Evolutionary conservation across 1,140 invertebrate species (phyloP).

Genomic region (Tetramorium parvispinum): DNA sequence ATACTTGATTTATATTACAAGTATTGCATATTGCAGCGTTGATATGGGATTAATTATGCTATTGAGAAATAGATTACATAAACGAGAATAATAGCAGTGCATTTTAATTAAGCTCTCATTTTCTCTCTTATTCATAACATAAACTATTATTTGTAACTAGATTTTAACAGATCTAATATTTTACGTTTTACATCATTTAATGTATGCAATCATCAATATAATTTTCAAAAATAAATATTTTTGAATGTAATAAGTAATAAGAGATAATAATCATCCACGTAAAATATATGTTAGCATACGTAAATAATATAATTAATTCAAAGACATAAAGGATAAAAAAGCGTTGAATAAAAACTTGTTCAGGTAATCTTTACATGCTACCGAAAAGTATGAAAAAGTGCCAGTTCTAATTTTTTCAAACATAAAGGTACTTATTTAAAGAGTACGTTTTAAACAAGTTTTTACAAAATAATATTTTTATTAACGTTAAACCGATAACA

Average conservation of each 20-base stretch:
- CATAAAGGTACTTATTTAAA: neutral
- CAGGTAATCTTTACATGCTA: neutral
- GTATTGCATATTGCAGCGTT: neutral
- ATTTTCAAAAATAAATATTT: neutral
- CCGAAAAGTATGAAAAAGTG: neutral
- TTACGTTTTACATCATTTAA: neutral
- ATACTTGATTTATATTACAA: conserved; percentile 10
- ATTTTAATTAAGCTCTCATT: conserved; percentile 18
- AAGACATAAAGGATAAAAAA: neutral
- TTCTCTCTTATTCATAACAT: neutral
- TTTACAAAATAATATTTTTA: neutral
- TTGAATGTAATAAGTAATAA: neutral
- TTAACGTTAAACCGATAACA: neutral
- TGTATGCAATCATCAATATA: neutral
- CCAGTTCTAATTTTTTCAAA: neutral
- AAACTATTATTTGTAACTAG: neutral
- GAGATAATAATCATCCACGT: neutral
- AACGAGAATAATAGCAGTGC: neutral
- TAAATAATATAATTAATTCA: neutral
- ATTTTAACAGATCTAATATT: neutral
- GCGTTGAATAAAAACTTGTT: neutral
- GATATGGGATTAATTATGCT: neutral
- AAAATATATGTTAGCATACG: neutral
- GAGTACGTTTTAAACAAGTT: neutral
- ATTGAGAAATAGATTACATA: neutral